Evolutionary conservation across 2,113 vertebrate genomes (phyloP).

Genomic region (Riparia riparia): DNA sequence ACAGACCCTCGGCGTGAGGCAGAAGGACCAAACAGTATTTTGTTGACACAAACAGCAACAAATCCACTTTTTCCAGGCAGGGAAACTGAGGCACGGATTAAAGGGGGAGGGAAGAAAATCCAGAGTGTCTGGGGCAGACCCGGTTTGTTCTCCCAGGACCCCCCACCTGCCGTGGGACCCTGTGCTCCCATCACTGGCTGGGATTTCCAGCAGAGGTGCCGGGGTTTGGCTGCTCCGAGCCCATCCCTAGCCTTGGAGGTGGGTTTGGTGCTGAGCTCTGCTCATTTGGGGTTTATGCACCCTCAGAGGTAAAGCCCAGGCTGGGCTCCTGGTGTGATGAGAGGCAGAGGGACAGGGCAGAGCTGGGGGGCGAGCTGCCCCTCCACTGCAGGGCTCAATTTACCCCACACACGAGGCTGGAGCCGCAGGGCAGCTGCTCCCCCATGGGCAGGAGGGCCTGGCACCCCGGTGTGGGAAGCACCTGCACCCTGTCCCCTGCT

Average conservation of each 20-base stretch:
- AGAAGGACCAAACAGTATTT: too few species aligned
- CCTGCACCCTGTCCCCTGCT: background rate
- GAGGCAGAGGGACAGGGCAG: background rate
- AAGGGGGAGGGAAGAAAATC: background rate
- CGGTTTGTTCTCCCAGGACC: fast-evolving
- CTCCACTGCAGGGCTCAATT: fast-evolving
- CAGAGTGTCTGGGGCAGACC: background rate
- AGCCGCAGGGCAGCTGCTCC: background rate
- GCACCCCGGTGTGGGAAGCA: background rate
- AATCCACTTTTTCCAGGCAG: background rate
- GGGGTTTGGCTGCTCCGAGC: background rate
- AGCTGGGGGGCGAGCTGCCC: background rate
- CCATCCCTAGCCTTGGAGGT: background rate
- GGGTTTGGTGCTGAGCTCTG: background rate
- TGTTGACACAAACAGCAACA: background rate
- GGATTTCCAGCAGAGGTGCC: background rate
- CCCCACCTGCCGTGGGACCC: fast-evolving
- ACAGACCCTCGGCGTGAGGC: background rate
- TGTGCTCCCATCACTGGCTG: background rate
- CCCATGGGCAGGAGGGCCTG: background rate
- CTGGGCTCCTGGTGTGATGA: fast-evolving
- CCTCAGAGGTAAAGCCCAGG: fast-evolving
- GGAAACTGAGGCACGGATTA: background rate
- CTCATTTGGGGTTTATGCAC: background rate
- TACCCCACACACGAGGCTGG: background rate